phyloP scores from a whole-genome alignment of 92 coral and sea anemone genomes.

The Pocillopora grandis region DNA sequence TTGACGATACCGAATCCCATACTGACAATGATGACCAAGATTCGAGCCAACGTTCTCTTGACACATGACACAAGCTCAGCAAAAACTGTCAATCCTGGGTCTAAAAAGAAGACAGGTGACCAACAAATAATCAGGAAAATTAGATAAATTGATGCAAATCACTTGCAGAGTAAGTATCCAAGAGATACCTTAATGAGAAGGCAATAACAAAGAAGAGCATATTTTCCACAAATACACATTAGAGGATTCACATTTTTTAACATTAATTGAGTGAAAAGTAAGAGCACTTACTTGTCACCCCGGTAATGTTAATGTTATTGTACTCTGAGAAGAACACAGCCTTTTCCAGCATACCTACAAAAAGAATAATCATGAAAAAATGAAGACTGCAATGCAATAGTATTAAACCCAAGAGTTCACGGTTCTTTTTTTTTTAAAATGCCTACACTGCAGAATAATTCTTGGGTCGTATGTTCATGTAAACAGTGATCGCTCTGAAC shows the following conservation, averaged over 20 bases:
- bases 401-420: too few relatives aligned
- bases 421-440: too few relatives aligned
- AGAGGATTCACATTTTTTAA: neutral
- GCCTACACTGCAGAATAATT: too few relatives aligned
- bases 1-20: conserved; percentile 99
- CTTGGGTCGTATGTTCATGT: too few relatives aligned
- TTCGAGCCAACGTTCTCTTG: conserved; percentile 94
- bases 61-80: conserved; percentile 92
- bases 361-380: neutral
- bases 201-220: too few relatives aligned
- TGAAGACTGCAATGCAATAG: neutral
- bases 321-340: conserved; percentile 94
- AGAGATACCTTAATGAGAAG: too few relatives aligned
- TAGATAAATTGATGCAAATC: too few relatives aligned
- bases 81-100: conserved; percentile 75
- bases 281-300: conserved; percentile 73
- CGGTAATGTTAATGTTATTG: conserved; percentile 79
- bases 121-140: too few relatives aligned
- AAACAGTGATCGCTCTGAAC: too few relatives aligned
- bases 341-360: conserved; percentile 94
- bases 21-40: conserved; percentile 95
- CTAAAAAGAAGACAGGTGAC: conserved; percentile 26
- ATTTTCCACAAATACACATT: too few relatives aligned
- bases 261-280: too few relatives aligned
- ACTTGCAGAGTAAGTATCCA: too few relatives aligned